Percentiles rank a stretch among this genome's conserved stretches.
Conservation (phyloP, 2,888 invertebrate species). For the Spisula solida region DNA sequence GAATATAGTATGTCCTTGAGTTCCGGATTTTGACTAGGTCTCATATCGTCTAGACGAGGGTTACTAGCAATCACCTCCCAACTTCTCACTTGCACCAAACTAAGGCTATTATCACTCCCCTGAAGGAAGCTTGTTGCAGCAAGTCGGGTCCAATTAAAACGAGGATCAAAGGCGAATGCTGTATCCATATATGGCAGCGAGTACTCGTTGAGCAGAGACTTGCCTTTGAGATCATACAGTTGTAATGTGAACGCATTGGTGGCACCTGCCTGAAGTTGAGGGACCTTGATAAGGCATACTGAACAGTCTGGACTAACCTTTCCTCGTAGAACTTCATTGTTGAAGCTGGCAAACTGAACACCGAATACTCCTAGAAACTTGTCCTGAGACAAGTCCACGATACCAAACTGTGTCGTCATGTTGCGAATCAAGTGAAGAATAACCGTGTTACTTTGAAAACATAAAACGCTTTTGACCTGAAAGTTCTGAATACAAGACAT, state of each 20-base stretch:
- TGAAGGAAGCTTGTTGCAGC: conserved; percentile 85
- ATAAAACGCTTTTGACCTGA: conserved; percentile 86
- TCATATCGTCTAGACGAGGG: conserved; percentile 82
- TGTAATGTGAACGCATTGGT: conserved; percentile 82
- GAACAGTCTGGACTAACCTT: conserved; percentile 86
- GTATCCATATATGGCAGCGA: conserved; percentile 80
- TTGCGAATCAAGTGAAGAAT: conserved; percentile 86
- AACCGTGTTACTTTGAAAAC: conserved; percentile 85
- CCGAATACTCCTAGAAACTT: conserved; percentile 87
- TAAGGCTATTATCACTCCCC: conserved; percentile 84
- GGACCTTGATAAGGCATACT: conserved; percentile 85
- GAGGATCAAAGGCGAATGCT: conserved; percentile 86
- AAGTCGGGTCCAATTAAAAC: conserved; percentile 83
- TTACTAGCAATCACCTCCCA: conserved; percentile 85
- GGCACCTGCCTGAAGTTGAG: conserved; percentile 75
- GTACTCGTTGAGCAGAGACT: conserved; percentile 81
- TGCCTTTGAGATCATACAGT: conserved; percentile 84
- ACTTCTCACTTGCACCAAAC: conserved; percentile 79
- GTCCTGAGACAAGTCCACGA: conserved; percentile 85
- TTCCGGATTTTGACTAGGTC: conserved; percentile 82
- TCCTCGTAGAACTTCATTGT: conserved; percentile 85
- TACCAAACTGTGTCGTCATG: conserved; percentile 86
- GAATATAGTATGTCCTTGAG: conserved; percentile 85
- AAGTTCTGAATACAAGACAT: conserved; percentile 87
- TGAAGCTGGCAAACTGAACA: conserved; percentile 85